Percentiles rank a stretch among this genome's conserved stretches.
Conservation (phyloP, 2,888 invertebrate genomes). For the Dione vanillae region DNA sequence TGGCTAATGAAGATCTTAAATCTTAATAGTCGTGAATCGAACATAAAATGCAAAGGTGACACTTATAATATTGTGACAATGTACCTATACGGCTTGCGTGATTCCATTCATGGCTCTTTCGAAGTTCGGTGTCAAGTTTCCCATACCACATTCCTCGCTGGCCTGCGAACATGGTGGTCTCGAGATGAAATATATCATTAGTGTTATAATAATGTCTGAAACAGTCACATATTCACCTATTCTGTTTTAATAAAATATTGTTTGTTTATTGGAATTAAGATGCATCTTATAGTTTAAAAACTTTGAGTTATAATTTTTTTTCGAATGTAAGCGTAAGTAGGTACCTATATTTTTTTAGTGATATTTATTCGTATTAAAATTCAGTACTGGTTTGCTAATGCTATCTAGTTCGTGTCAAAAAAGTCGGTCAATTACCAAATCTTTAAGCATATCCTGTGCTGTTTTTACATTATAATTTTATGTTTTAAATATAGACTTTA, state of each 20-base stretch:
- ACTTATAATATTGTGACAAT: slow-evolving; percentile 30
- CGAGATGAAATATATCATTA: slow-evolving; percentile 43
- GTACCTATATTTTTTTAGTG: not conserved
- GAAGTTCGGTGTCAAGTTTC: slow-evolving; percentile 62
- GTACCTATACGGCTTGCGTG: slow-evolving; percentile 47
- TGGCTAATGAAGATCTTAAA: not conserved
- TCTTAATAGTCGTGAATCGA: not conserved
- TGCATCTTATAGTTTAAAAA: not conserved
- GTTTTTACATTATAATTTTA: no score
- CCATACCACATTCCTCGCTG: slow-evolving; percentile 63
- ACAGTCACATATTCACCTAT: slow-evolving; percentile 31
- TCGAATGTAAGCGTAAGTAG: no score
- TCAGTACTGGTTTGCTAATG: not conserved
- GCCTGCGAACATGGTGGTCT: slow-evolving; percentile 62
- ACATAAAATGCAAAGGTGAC: slow-evolving; percentile 27
- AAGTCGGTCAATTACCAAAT: slow-evolving; percentile 6
- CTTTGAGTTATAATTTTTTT: no score
- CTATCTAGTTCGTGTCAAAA: not conserved
- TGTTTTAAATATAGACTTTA: not conserved
- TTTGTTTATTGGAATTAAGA: not conserved
- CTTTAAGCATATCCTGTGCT: no score
- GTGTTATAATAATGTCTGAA: slow-evolving; percentile 32
- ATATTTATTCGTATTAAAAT: not conserved
- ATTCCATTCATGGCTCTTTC: slow-evolving; percentile 57
- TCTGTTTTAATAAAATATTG: not conserved